These are phyloP conservation scores for Heliothis peltigera DNA, from an alignment of 2,888 invertebrate genomes.

Conservation along the genomic window DNA sequence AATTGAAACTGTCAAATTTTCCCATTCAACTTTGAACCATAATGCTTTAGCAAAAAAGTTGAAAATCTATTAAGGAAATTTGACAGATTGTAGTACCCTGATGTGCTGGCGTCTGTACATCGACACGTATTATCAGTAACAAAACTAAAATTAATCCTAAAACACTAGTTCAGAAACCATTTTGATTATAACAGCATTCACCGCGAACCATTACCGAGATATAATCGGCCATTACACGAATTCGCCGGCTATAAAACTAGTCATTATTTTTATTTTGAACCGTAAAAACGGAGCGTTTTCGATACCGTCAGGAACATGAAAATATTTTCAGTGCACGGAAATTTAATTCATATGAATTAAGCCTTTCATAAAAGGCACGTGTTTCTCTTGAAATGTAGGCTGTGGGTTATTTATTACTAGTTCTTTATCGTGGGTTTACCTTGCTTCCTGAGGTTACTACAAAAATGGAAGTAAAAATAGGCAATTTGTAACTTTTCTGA, in stretches of 20 bases:
- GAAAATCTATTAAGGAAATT: too few species aligned
- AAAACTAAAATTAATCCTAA: constrained; percentile 2
- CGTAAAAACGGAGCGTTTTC: constrained; percentile 50
- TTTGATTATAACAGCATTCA: constrained; percentile 23
- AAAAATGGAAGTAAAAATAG: too few species aligned
- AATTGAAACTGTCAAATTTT: too few species aligned
- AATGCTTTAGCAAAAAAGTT: too few species aligned
- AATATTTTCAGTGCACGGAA: constrained; percentile 44
- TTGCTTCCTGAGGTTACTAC: too few species aligned
- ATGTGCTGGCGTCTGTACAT: too few species aligned
- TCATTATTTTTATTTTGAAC: constrained; percentile 53
- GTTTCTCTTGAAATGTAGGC: constrained; percentile 22
- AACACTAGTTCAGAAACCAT: constrained; percentile 29
- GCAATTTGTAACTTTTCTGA: too few species aligned
- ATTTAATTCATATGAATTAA: constrained; percentile 61
- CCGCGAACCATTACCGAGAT: constrained; percentile 21
- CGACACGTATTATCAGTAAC: too few species aligned
- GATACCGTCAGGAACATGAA: constrained; percentile 41
- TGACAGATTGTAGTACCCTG: too few species aligned
- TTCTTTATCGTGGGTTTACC: not conserved
- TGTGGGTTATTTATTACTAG: constrained; percentile 9
- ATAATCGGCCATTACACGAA: constrained; percentile 34
- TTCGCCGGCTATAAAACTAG: constrained; percentile 30
- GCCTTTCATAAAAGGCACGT: constrained; percentile 36
- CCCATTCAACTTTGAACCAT: too few species aligned